A percentile compares a stretch with the other conserved stretches of the same genome.
phyloP scores from a whole-genome alignment of 2,113 vertebrate genomes.

The Megaceryle maxima region DNA sequence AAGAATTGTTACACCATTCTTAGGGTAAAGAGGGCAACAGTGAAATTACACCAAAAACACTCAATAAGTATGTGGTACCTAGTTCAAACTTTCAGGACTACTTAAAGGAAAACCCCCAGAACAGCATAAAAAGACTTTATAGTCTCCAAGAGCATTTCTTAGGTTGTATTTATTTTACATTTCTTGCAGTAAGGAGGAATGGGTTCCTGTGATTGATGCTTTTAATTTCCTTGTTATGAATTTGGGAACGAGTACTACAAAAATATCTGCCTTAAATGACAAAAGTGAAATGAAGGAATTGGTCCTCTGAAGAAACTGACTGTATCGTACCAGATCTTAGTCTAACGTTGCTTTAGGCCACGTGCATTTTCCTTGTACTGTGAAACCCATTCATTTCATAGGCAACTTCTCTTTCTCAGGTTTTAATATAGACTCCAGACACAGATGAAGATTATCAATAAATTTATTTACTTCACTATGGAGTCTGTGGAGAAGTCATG shows the following conservation, averaged over 20 bases:
- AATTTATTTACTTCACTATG: background rate
- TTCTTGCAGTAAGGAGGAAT: background rate
- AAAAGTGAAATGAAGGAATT: background rate
- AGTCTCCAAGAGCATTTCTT: background rate
- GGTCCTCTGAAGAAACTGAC: background rate
- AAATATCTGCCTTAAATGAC: conserved; percentile 14
- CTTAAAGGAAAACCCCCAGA: background rate
- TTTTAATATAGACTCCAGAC: background rate
- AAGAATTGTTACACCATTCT: conserved; percentile 16
- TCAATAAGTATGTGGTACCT: background rate
- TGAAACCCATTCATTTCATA: background rate
- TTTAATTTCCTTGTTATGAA: conserved; percentile 20
- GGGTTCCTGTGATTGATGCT: background rate
- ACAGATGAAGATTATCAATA: background rate
- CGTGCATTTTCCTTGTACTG: background rate
- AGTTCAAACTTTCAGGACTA: background rate
- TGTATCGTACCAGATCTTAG: background rate
- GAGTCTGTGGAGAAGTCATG: background rate
- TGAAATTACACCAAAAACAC: background rate
- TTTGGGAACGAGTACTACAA: background rate
- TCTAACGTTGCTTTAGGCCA: background rate
- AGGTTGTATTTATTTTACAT: background rate
- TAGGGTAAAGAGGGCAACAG: conserved; percentile 19
- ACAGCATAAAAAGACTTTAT: background rate
- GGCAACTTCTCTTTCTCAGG: background rate